phyloP scores from a whole-genome alignment of 2,113 vertebrate species.

The Mirza zaza region DNA sequence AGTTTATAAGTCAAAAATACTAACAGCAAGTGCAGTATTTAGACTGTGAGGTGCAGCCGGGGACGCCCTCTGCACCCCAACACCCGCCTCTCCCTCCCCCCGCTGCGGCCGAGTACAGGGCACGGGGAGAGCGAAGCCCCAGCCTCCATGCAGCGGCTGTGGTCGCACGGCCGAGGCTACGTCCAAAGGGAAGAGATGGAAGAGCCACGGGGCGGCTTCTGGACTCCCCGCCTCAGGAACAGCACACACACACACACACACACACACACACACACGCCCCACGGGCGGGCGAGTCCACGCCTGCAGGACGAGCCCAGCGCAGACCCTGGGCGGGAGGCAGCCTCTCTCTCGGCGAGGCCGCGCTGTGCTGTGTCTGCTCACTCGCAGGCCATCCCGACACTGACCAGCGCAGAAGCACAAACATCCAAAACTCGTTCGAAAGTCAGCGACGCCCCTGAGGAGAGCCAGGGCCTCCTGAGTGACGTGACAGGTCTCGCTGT shows the following conservation, averaged over 20 bases:
- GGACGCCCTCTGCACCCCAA: neutral
- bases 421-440: neutral
- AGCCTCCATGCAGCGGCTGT: fast-evolving
- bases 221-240: neutral
- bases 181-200: neutral
- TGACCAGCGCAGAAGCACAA: neutral
- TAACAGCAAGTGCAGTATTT: neutral
- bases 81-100: neutral
- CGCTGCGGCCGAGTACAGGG: neutral
- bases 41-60: fast-evolving
- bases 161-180: neutral
- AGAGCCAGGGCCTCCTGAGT: neutral
- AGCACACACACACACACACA: fast-evolving
- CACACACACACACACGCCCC: too few relatives aligned
- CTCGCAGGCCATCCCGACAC: fast-evolving
- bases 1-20: neutral
- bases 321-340: neutral
- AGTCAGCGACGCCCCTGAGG: neutral
- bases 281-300: neutral
- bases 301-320: neutral
- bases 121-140: too few relatives aligned
- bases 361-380: fast-evolving
- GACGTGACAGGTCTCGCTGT: neutral
- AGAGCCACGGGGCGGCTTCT: neutral
- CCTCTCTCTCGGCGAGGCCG: neutral